phyloP scores from a whole-genome alignment of 2,888 invertebrate genomes.

The Troilus luridus region DNA sequence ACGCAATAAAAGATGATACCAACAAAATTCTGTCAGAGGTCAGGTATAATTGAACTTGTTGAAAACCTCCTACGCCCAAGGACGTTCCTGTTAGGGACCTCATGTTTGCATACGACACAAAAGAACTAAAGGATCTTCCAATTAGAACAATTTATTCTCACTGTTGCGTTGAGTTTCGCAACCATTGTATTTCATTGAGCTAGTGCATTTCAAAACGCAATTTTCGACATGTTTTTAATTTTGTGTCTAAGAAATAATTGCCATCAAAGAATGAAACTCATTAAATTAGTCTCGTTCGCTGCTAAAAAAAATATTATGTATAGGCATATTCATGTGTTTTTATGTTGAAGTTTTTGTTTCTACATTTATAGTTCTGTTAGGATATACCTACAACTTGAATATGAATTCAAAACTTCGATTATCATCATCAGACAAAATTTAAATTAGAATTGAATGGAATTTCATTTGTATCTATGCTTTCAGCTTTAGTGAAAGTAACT shows the following conservation, averaged over 20 bases:
- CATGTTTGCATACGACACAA: constrained; percentile 11
- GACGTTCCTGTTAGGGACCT: constrained; percentile 7
- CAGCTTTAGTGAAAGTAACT: too few relatives aligned
- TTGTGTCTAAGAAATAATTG: neutral
- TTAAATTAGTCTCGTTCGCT: neutral
- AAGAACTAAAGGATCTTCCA: constrained; percentile 5
- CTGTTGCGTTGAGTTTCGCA: neutral
- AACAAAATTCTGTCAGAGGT: neutral
- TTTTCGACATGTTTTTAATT: neutral
- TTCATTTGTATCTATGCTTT: too few relatives aligned
- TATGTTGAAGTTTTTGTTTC: too few relatives aligned
- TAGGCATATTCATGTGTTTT: too few relatives aligned
- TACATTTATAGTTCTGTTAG: too few relatives aligned
- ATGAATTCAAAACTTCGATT: too few relatives aligned
- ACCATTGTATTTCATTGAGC: neutral
- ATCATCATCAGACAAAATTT: too few relatives aligned
- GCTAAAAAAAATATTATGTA: too few relatives aligned
- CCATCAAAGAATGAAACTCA: neutral
- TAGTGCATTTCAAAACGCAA: neutral
- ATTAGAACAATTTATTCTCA: neutral
- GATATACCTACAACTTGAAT: too few relatives aligned
- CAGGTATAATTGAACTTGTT: neutral
- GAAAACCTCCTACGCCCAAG: neutral
- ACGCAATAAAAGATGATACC: neutral
- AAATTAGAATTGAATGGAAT: too few relatives aligned